Evolutionary conservation across 1,140 invertebrate genomes (phyloP), one percentile per base, ranked within the genome.

Genomic region (Atta colombica): DNA sequence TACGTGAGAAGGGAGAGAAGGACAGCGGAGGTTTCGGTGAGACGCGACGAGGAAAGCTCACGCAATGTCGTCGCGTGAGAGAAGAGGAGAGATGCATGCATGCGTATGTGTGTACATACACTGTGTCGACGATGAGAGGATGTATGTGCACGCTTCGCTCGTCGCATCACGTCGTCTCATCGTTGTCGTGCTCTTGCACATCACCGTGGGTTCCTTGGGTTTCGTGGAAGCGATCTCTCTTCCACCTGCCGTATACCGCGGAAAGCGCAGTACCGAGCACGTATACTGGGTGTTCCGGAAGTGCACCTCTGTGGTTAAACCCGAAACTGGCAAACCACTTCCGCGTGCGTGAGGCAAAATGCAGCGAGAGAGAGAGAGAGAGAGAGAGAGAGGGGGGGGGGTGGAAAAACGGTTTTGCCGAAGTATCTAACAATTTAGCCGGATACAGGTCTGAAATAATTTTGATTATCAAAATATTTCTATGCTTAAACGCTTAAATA

Each of bases 151-250:
- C 55, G 71, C 71, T 35, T 6, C 87, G 51, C 68, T 71, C 61
- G 18, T 88, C 75, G 72, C 55, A 7, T 39, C 35, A 7, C 80
- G 60, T 66, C 68, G 72, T 68, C 12, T 88, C 51, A 28, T 66
- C 85, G 77, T 81, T 58, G 65, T 77, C 60, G 72, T 82, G 72
- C 91, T 91, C 89, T 91, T 89, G 90, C 90, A 87, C 90, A 91
- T 93, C 92, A 92, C 92, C 92, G 92, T 90, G 89, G 92, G 91
- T 91, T 91, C 89, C 91, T 77, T 81, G 91, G 86, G 88, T 93
- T 94, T 93, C 93, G 91, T 93, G 92, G 93, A 94, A 93, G 91
- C 93, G 89, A 93, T 93, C 92, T 93, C 92, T 92, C 91, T 92
- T 93, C 89, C 93, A 94, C 93, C 93, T 94, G 93, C 93, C 91